phyloP scores from a whole-genome alignment of 1,140 invertebrate species.

The Heliconius hewitsoni region DNA sequence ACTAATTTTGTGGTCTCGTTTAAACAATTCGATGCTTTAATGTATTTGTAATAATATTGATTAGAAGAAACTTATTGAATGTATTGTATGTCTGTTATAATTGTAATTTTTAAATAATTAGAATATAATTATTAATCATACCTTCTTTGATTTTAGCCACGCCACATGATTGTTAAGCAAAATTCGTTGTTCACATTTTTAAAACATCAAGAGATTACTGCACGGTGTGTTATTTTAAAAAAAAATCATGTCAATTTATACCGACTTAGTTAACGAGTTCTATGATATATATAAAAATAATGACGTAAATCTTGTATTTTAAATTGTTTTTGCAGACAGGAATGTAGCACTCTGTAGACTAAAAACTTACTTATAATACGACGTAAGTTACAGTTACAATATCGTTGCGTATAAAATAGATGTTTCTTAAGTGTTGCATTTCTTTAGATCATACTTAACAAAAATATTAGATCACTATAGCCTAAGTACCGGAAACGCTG shows the following conservation, averaged over 20 bases:
- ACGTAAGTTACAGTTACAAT: constrained; percentile 18
- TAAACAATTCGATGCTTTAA: constrained; percentile 4
- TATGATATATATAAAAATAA: not conserved
- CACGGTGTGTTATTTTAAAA: not conserved
- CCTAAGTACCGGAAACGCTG: constrained; percentile 54
- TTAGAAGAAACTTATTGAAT: constrained; percentile 2
- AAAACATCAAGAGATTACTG: not conserved
- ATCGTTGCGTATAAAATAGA: constrained; percentile 43
- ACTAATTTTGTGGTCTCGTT: constrained; percentile 2
- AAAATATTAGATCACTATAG: constrained; percentile 53
- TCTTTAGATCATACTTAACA: constrained; percentile 57
- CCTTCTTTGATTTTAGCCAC: not conserved
- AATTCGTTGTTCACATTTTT: not conserved
- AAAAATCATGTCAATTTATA: not conserved
- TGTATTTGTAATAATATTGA: constrained; percentile 7
- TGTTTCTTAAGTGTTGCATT: constrained; percentile 62
- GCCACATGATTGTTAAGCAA: not conserved
- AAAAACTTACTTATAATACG: not conserved
- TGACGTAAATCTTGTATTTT: not conserved
- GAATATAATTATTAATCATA: not conserved
- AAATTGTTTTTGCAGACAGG: constrained; percentile 41
- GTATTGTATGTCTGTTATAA: constrained; percentile 2
- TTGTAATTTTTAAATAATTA: constrained; percentile 14
- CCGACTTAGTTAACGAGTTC: not conserved
- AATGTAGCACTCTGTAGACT: constrained; percentile 67